phyloP scores from a whole-genome alignment of 2,113 vertebrate genomes.

The crab-eating macaque (Macaca fascicularis) region DNA sequence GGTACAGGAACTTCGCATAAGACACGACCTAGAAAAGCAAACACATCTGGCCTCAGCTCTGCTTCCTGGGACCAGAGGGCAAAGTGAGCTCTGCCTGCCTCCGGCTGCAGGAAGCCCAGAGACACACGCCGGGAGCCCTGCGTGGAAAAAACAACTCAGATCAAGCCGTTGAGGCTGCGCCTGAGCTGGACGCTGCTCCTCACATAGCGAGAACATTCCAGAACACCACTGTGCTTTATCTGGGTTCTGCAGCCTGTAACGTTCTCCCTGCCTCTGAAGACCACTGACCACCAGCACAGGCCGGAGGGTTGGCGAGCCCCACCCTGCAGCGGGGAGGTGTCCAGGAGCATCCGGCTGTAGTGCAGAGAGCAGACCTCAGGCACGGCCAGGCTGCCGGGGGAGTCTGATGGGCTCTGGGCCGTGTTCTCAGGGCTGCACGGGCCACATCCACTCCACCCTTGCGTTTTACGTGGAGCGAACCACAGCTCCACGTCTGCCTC shows the following conservation, averaged over 20 bases:
- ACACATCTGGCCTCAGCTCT: background rate
- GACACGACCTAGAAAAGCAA: conserved; percentile 91
- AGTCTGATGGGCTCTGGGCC: no score
- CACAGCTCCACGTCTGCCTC: no score
- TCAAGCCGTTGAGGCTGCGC: background rate
- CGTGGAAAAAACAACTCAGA: rapidly evolving
- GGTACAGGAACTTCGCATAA: conserved; percentile 96
- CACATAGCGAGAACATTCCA: background rate
- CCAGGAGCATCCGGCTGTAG: background rate
- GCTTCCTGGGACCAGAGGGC: background rate
- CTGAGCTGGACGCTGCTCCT: rapidly evolving
- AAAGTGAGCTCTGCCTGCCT: no score
- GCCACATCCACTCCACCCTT: no score
- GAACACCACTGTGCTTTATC: background rate
- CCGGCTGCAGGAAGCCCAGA: background rate
- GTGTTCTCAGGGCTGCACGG: no score
- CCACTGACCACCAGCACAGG: background rate
- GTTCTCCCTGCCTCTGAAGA: background rate
- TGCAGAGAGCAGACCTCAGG: no score
- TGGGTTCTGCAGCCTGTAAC: background rate
- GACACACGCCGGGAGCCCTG: background rate
- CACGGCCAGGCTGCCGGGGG: no score
- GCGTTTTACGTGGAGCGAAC: no score
- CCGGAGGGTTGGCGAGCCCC: no score
- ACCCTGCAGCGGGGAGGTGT: no score